Conservation (phyloP, 1,140 invertebrate species). For the Drosophila jambulina region DNA sequence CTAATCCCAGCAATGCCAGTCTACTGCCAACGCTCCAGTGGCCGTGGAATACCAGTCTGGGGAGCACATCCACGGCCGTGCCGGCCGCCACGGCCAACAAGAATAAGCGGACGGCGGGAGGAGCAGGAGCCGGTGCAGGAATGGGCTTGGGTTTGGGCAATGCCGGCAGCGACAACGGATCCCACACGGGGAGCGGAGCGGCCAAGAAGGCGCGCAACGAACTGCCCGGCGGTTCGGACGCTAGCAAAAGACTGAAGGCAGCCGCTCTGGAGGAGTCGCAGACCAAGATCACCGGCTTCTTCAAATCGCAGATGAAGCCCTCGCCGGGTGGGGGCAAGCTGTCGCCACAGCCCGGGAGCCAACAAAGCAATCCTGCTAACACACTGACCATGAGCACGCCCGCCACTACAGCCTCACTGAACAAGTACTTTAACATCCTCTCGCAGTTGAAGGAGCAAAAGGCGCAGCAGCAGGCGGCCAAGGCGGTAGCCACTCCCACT, state of each 20-base stretch:
- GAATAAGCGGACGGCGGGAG: slow-evolving; percentile 47
- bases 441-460: slow-evolving; percentile 78
- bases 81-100: slow-evolving; percentile 53
- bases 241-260: slow-evolving; percentile 83
- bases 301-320: slow-evolving; percentile 92
- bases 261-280: slow-evolving; percentile 82
- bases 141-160: slow-evolving; percentile 2
- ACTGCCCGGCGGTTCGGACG: slow-evolving; percentile 22
- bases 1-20: slow-evolving; percentile 35
- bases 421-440: slow-evolving; percentile 83
- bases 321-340: slow-evolving; percentile 84
- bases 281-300: slow-evolving; percentile 92
- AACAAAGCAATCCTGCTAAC: slow-evolving; percentile 53
- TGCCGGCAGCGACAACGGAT: slow-evolving; percentile 4
- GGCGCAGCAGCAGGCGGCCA: slow-evolving; percentile 36
- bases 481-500: slow-evolving; percentile 10
- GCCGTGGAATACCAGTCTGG: slow-evolving; percentile 76
- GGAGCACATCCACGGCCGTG: slow-evolving; percentile 71
- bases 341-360: slow-evolving; percentile 43
- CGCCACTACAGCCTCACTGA: slow-evolving; percentile 79
- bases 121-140: slow-evolving; percentile 17
- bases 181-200: slow-evolving; percentile 16
- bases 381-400: slow-evolving; percentile 80
- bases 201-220: slow-evolving; percentile 67
- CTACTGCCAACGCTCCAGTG: slow-evolving; percentile 68